Conservation (phyloP, 2,888 invertebrate genomes). For the Cephus sareptanus region DNA sequence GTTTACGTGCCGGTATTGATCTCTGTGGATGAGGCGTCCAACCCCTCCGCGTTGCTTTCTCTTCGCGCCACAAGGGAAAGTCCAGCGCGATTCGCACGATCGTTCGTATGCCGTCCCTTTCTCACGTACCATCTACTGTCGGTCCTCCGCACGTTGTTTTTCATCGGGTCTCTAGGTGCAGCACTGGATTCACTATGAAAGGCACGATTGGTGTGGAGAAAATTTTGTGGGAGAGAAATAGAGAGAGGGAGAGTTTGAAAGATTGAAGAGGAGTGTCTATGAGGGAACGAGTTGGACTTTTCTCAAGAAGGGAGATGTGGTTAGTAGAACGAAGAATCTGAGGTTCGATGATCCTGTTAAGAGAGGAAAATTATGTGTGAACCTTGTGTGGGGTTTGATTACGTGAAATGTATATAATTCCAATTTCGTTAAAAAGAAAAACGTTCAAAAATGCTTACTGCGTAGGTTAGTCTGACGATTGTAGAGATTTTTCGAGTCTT, state of each 20-base stretch:
- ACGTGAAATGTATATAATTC: no score
- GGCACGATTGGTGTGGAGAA: neutral
- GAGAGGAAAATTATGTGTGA: neutral
- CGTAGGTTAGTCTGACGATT: neutral
- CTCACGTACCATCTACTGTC: neutral
- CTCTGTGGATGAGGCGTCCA: conserved; percentile 39
- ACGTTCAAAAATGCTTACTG: neutral
- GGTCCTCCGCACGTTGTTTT: neutral
- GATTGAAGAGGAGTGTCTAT: no score
- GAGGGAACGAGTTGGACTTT: no score
- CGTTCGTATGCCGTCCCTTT: neutral
- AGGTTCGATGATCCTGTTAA: no score
- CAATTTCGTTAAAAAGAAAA: neutral
- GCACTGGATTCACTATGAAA: neutral
- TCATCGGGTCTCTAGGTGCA: neutral
- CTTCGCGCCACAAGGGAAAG: conserved; percentile 2
- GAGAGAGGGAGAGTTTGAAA: no score
- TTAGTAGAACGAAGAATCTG: no score
- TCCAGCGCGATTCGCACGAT: conserved; percentile 2
- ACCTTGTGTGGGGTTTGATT: no score
- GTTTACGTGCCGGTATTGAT: conserved; percentile 53
- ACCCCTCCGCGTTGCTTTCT: conserved; percentile 12
- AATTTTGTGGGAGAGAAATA: neutral
- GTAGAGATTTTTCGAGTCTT: neutral
- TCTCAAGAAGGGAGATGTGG: no score